Evolutionary conservation across 2,888 invertebrate species (phyloP).

Genomic region (Drosophila suboccidentalis): DNA sequence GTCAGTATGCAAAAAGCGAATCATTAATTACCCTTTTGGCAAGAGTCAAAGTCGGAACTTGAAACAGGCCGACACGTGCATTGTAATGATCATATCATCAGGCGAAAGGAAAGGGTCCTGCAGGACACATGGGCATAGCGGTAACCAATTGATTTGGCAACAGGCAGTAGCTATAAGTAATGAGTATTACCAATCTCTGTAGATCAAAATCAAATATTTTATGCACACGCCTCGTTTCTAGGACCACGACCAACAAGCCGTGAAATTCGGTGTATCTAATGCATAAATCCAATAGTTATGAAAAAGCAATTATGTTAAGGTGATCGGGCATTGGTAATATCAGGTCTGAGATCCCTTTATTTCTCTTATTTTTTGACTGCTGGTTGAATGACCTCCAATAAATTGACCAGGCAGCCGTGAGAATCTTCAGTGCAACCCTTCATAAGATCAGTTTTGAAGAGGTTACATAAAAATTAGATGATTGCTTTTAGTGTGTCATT

Average conservation of each 20-base stretch:
- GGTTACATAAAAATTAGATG: slow-evolving; percentile 69
- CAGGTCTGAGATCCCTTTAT: slow-evolving; percentile 37
- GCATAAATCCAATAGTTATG: slow-evolving; percentile 66
- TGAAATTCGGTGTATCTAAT: slow-evolving; percentile 64
- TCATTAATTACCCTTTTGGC: slow-evolving; percentile 66
- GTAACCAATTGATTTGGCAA: slow-evolving; percentile 70
- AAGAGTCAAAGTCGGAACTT: slow-evolving; percentile 39
- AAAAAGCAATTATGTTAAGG: slow-evolving; percentile 64
- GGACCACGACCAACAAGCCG: slow-evolving; percentile 68
- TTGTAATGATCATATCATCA: slow-evolving; percentile 75
- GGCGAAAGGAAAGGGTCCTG: slow-evolving; percentile 31
- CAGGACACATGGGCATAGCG: slow-evolving; percentile 51
- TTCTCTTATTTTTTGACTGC: not conserved
- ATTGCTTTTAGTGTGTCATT: slow-evolving; percentile 73
- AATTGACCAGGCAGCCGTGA: slow-evolving; percentile 65
- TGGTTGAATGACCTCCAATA: slow-evolving; percentile 72
- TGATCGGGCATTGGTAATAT: slow-evolving; percentile 9
- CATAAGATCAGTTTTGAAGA: slow-evolving; percentile 64
- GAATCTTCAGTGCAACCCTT: slow-evolving; percentile 64
- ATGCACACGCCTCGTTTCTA: slow-evolving; percentile 69
- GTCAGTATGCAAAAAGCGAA: slow-evolving; percentile 52
- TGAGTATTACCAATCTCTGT: slow-evolving; percentile 44
- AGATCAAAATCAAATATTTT: slow-evolving; percentile 71
- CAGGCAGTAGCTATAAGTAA: slow-evolving; percentile 21
- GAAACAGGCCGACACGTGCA: slow-evolving; percentile 60